Evolutionary conservation across 2,888 invertebrate species (phyloP), one percentile per base, ranked within the genome.

Genomic region (Philonicus albiceps): DNA sequence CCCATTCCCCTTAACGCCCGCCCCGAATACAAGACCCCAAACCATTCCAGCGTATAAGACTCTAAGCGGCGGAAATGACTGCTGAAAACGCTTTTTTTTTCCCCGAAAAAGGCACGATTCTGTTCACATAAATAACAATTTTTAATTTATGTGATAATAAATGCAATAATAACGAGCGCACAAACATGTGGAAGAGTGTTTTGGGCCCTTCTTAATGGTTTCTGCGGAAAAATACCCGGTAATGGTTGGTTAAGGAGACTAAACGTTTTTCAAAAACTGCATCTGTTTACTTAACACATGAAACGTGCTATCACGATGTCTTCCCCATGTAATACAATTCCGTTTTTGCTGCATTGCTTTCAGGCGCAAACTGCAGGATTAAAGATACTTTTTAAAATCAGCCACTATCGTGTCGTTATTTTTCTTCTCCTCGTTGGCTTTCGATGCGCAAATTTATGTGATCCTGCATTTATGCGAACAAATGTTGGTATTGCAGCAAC

Each of bases 91-190:
- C 34, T 49, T 55, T 81, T 53, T n/a, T 31, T 31, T 31, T 31
- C 5, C 40, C 13, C 22, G 55, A 34, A 30, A 49, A 55, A 55
- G 64, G 53, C 27, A 81, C 81, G 81, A 64, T 55, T 81, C 55
- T 55, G 34, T 34, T 34, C 81, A 64, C 31, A 81, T 64, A 81
- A 81, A 81, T 81, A 81, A 81, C 64, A 81, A 81, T 81, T 81
- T 81, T 81, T 81, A 81, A 81, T 81, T 81, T 81, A 81, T 81
- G 81, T 81, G 81, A 81, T 81, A 55, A 64, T 55, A 64, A 53
- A 81, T 31, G 81, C 81, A 55, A 81, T 81, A 64, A 55, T 34
- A 64, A 64, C 64, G 64, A 64, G 64, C 22, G 64, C 22, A 64
- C 64, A 64, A 64, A 64, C 27, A 64, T 22, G 64, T 22, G 64